phyloP scores from a whole-genome alignment of 2,797 vertebrate genomes.

The Hypotaenidia philippensis region DNA sequence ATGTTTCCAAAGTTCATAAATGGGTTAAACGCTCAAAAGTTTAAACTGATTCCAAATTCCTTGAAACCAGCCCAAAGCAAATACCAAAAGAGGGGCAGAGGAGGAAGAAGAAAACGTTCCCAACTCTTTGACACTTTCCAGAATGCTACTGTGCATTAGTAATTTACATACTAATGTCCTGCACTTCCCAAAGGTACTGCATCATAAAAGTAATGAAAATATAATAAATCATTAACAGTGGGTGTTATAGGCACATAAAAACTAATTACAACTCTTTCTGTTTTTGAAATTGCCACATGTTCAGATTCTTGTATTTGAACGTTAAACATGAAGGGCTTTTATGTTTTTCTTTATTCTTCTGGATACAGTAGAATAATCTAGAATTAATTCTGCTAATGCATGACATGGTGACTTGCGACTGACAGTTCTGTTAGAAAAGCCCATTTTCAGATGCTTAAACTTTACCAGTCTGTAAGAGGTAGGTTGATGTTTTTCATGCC shows the following conservation, averaged over 20 bases:
- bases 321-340: neutral
- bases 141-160: neutral
- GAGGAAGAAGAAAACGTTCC: conserved; percentile 4
- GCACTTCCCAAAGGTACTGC: neutral
- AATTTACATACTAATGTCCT: neutral
- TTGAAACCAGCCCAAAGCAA: conserved; percentile 22
- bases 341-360: neutral
- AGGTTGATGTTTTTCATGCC: neutral
- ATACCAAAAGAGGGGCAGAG: neutral
- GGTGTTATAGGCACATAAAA: neutral
- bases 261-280: neutral
- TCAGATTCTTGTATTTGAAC: neutral
- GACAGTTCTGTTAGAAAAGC: neutral
- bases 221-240: neutral
- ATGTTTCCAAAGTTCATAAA: conserved; percentile 1
- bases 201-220: conserved; percentile 1
- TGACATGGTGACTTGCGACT: neutral
- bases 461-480: neutral
- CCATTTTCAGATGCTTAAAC: neutral
- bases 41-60: conserved; percentile 15
- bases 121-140: neutral
- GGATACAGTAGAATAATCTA: neutral
- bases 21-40: conserved; percentile 7
- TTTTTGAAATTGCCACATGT: neutral
- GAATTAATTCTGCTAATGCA: neutral